Conservation (phyloP, 2,797 vertebrate genomes). For the Benthosema pterotum region DNA sequence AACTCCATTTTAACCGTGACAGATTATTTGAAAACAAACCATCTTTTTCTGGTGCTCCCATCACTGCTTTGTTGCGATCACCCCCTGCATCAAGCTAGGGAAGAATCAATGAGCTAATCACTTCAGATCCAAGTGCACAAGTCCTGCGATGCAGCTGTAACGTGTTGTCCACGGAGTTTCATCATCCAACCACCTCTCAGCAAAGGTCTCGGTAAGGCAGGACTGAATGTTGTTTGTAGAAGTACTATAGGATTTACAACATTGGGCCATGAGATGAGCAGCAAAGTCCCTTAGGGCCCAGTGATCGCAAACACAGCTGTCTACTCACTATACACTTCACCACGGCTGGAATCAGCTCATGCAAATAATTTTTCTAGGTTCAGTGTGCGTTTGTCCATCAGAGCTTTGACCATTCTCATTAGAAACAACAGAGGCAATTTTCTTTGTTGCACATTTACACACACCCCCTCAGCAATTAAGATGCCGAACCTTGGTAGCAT, state of each 20-base stretch:
- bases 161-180: constrained; percentile 95
- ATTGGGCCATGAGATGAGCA: constrained; percentile 92
- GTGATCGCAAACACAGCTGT: constrained; percentile 94
- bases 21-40: no score
- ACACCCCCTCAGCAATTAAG: constrained; percentile 95
- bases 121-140: constrained; percentile 91
- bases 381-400: constrained; percentile 94
- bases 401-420: constrained; percentile 96
- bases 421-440: constrained; percentile 93
- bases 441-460: constrained; percentile 95
- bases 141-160: constrained; percentile 92
- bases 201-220: constrained; percentile 94
- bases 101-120: constrained; percentile 94
- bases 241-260: constrained; percentile 96
- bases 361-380: constrained; percentile 97
- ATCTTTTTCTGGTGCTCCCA: constrained; percentile 87
- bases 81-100: constrained; percentile 87
- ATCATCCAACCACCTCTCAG: constrained; percentile 94
- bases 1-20: no score
- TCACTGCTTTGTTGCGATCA: constrained; percentile 85
- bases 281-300: constrained; percentile 95
- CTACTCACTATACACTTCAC: constrained; percentile 95
- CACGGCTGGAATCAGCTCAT: constrained; percentile 92
- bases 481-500: constrained; percentile 96
- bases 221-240: constrained; percentile 98